Conservation (phyloP, 2,888 invertebrate genomes). For the Lochmaea capreae region DNA sequence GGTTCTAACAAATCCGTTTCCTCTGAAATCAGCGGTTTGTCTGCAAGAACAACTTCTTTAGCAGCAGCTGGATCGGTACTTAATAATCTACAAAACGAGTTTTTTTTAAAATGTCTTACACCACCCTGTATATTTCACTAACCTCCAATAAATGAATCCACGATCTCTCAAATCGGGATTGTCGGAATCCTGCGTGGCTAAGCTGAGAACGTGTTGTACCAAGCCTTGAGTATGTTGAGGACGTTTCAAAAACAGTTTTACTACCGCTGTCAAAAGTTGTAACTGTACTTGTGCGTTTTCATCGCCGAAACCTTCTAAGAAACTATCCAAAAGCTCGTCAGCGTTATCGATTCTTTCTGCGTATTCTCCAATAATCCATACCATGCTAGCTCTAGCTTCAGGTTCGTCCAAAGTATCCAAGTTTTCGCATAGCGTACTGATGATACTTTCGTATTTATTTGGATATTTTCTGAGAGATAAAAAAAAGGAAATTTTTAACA, state of each 20-base stretch:
- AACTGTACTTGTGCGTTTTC: conserved; percentile 74
- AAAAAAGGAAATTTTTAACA: conserved; percentile 12
- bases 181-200: conserved; percentile 94
- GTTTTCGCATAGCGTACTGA: conserved; percentile 98
- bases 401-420: conserved; percentile 98
- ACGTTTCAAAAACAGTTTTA: conserved; percentile 97
- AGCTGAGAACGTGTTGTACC: conserved; percentile 93
- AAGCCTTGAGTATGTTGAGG: conserved; percentile 98
- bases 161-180: conserved; percentile 98
- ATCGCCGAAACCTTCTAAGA: conserved; percentile 81
- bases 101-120: background rate
- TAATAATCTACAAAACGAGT: conserved; percentile 69
- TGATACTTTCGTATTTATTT: conserved; percentile 99
- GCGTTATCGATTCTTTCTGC: conserved; percentile 99
- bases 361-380: conserved; percentile 95
- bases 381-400: conserved; percentile 98
- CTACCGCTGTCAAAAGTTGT: conserved; percentile 96
- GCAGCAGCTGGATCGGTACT: conserved; percentile 99
- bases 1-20: conserved; percentile 99
- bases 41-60: conserved; percentile 98
- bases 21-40: conserved; percentile 98
- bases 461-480: conserved; percentile 81
- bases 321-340: conserved; percentile 96
- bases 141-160: conserved; percentile 99
- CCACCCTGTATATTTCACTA: background rate